These are phyloP conservation scores for Zaprionus bogoriensis DNA, from an alignment of 2,888 invertebrate genomes.

Conservation along the genomic window DNA sequence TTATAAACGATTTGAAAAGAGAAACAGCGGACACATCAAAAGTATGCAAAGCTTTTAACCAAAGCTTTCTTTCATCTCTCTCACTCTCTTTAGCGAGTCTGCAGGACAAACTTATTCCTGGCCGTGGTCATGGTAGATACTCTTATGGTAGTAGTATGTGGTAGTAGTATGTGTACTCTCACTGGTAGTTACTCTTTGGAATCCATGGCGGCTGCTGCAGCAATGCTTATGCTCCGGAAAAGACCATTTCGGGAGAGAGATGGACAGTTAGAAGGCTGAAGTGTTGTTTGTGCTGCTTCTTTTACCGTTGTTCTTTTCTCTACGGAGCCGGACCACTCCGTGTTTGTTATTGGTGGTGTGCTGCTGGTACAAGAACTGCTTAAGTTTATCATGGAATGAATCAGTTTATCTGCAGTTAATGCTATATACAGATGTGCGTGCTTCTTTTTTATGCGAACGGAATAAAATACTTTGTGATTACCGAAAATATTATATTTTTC, in stretches of 20 bases:
- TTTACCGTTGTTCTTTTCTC: conserved; percentile 28
- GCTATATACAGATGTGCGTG: conserved; percentile 52
- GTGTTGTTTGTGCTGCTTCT: conserved; percentile 12
- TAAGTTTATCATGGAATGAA: conserved; percentile 65
- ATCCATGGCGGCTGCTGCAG: conserved; percentile 35
- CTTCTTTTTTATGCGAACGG: conserved; percentile 10
- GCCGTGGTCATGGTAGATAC: neutral
- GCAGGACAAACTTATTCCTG: conserved; percentile 2
- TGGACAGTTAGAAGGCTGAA: conserved; percentile 63
- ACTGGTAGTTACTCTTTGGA: conserved; percentile 43
- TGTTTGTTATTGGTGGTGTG: conserved; percentile 14
- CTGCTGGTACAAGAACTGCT: conserved; percentile 61
- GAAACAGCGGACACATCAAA: too few relatives aligned
- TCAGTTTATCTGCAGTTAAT: conserved; percentile 68
- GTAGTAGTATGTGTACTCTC: neutral
- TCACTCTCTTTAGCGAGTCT: conserved; percentile 20
- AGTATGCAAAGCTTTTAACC: conserved; percentile 6
- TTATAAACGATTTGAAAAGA: neutral
- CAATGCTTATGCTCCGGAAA: conserved; percentile 36
- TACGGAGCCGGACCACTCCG: conserved; percentile 23
- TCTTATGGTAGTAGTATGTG: neutral
- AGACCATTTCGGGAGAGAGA: conserved; percentile 59
- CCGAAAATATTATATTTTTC: too few relatives aligned
- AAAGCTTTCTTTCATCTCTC: conserved; percentile 7
- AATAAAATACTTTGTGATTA: too few relatives aligned